Evolutionary conservation across 53 echinoderm and acorn worm genomes (phyloP).

Genomic region (Crossaster papposus): DNA sequence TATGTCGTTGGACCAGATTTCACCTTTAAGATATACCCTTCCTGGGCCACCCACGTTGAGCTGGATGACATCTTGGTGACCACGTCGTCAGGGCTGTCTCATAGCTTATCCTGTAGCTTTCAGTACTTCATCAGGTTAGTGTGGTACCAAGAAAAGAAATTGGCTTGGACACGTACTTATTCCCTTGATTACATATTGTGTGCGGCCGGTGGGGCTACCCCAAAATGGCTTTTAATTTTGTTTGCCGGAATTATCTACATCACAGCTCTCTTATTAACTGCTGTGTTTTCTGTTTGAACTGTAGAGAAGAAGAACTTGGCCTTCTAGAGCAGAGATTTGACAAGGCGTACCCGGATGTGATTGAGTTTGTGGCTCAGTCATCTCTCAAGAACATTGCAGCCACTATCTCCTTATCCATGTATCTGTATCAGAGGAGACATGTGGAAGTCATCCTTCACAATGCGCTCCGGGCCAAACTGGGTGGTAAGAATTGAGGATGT

Average conservation of each 20-base stretch:
- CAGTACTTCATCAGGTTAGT: slow-evolving; percentile 74
- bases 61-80: slow-evolving; percentile 50
- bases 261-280: background rate
- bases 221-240: too few species aligned
- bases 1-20: slow-evolving; percentile 67
- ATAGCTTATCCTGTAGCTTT: slow-evolving; percentile 63
- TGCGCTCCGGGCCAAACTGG: slow-evolving; percentile 54
- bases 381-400: slow-evolving; percentile 70
- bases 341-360: slow-evolving; percentile 44
- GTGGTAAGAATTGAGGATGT: slow-evolving; percentile 38
- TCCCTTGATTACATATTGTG: too few species aligned
- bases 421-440: slow-evolving; percentile 41
- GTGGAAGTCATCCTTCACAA: slow-evolving; percentile 63
- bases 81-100: slow-evolving; percentile 57
- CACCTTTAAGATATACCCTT: slow-evolving; percentile 68
- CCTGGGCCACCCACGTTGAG: slow-evolving; percentile 55
- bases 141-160: background rate
- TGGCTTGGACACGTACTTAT: too few species aligned
- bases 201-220: too few species aligned
- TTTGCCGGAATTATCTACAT: too few species aligned
- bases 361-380: slow-evolving; percentile 60
- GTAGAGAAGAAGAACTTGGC: slow-evolving; percentile 72
- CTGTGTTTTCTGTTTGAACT: background rate
- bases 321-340: slow-evolving; percentile 69
- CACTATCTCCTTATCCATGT: slow-evolving; percentile 40